These are phyloP conservation scores for Brenthis hecate DNA, from an alignment of 2,888 invertebrate species.

Conservation along the genomic window DNA sequence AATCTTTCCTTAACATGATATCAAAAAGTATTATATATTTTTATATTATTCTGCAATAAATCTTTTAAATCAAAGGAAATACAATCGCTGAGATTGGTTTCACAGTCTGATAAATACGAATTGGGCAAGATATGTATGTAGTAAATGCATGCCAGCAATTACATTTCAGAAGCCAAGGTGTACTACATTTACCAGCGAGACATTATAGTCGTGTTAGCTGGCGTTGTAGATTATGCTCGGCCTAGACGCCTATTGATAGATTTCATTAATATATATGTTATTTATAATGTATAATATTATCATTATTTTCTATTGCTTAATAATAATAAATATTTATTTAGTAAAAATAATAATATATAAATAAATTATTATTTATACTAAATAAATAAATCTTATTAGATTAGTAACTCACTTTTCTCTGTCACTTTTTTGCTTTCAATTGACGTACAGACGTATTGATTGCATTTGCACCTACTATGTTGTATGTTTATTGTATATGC, in stretches of 20 bases:
- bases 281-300: background rate
- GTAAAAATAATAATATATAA: too few relatives aligned
- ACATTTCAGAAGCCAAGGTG: constrained; percentile 53
- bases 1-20: background rate
- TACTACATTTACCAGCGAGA: constrained; percentile 59
- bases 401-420: too few relatives aligned
- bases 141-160: constrained; percentile 42
- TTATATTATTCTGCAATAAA: constrained; percentile 5
- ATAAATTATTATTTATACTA: too few relatives aligned
- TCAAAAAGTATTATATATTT: constrained; percentile 1
- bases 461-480: too few relatives aligned
- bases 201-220: constrained; percentile 55
- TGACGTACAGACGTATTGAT: too few relatives aligned
- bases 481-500: too few relatives aligned
- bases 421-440: too few relatives aligned
- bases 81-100: constrained; percentile 32
- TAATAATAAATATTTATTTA: too few relatives aligned
- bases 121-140: constrained; percentile 35
- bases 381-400: too few relatives aligned
- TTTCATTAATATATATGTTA: constrained; percentile 5
- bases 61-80: constrained; percentile 24
- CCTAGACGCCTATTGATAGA: constrained; percentile 17
- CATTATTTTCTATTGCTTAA: too few relatives aligned
- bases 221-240: constrained; percentile 30
- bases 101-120: constrained; percentile 38